Percentiles rank a stretch among this genome's conserved stretches.
Conservation (phyloP, 2,797 vertebrate species). For the Lycodopsis pacificus region DNA sequence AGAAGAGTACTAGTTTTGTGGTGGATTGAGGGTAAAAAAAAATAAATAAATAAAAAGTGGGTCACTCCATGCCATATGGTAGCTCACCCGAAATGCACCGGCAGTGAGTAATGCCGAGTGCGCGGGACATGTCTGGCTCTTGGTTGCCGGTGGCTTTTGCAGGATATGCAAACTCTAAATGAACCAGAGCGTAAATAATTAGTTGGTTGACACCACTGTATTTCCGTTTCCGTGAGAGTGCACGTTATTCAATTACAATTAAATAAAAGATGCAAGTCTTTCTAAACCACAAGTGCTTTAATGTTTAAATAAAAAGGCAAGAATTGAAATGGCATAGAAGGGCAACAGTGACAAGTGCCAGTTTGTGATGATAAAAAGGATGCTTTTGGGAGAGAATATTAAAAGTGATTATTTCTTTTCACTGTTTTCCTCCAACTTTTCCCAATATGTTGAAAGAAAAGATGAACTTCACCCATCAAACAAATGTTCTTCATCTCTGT, state of each 20-base stretch:
- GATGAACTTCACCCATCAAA: not conserved
- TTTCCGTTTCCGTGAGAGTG: conserved; percentile 65
- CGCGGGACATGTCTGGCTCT: conserved; percentile 26
- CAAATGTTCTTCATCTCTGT: conserved; percentile 45
- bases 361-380: conserved; percentile 3
- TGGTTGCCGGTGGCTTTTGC: conserved; percentile 28
- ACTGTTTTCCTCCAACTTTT: conserved; percentile 41
- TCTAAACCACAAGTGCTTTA: conserved; percentile 85
- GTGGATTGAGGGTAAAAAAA: not conserved
- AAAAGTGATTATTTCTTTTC: conserved; percentile 45
- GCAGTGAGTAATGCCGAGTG: conserved; percentile 27
- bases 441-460: conserved; percentile 19
- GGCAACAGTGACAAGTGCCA: not conserved
- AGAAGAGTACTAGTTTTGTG: conserved; percentile 75
- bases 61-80: conserved; percentile 31
- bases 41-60: conserved; percentile 6
- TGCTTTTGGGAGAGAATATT: conserved; percentile 24
- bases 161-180: conserved; percentile 70
- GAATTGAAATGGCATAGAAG: not conserved
- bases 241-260: conserved; percentile 69
- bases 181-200: conserved; percentile 35
- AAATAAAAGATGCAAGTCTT: conserved; percentile 61
- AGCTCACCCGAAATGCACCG: conserved; percentile 37
- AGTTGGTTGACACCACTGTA: conserved; percentile 47
- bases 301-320: conserved; percentile 53